Conservation (phyloP, 2,888 invertebrate genomes). For the Dioctria linearis region DNA sequence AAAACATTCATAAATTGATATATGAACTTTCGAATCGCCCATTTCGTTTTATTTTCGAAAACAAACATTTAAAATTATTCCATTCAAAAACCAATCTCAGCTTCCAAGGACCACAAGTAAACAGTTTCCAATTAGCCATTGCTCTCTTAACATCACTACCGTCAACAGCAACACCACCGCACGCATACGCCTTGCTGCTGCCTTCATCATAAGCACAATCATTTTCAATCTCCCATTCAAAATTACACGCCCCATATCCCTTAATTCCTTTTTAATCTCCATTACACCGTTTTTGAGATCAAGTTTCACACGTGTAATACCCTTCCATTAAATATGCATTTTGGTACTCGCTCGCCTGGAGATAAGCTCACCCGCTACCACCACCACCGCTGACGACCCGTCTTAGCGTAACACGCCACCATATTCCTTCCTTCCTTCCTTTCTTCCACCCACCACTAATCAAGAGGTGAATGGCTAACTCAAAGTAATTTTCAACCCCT, state of each 20-base stretch:
- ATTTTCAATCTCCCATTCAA: slow-evolving; percentile 49
- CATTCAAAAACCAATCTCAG: slow-evolving; percentile 35
- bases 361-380: slow-evolving; percentile 11
- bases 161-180: slow-evolving; percentile 11
- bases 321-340: slow-evolving; percentile 53
- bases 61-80: slow-evolving; percentile 19
- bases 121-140: slow-evolving; percentile 40
- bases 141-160: too few relatives aligned
- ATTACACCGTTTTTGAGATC: slow-evolving; percentile 37
- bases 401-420: slow-evolving; percentile 6
- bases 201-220: slow-evolving; percentile 8
- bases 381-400: background rate
- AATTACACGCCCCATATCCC: slow-evolving; percentile 52
- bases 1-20: background rate
- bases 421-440: background rate
- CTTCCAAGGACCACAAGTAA: slow-evolving; percentile 17
- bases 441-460: slow-evolving; percentile 3
- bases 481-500: slow-evolving; percentile 49
- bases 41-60: slow-evolving; percentile 6
- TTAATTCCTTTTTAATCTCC: slow-evolving; percentile 52
- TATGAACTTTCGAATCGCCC: slow-evolving; percentile 19
- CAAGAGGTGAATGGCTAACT: slow-evolving; percentile 51
- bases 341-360: slow-evolving; percentile 30
- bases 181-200: background rate
- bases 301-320: slow-evolving; percentile 53